Base-by-base conservation (phyloP, 1,140 invertebrate genomes). In the Chelonus insularis region DNA sequence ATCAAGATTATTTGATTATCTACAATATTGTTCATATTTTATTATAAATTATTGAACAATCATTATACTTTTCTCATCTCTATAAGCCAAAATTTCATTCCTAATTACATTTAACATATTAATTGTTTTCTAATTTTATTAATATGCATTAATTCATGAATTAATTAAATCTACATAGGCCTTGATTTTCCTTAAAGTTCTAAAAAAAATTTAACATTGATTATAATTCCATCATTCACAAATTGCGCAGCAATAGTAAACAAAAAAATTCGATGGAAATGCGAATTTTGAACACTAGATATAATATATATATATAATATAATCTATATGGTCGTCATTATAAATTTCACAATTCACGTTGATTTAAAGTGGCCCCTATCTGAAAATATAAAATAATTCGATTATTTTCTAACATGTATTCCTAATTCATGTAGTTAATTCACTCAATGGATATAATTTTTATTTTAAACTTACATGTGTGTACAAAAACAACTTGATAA, bases 361-460 rank as follows among this genome's bases (percentile, higher is more conserved):
- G 71, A 75, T 68, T 74, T 73, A 63, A 65, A 77, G 75, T 80
- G 77, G 77, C 78, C 77, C 78, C 78, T 75, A 79, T 77, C 78
- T 80, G 67, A 14, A 76, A 77, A 18, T 62, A 41, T 43, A 56
- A 50, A 60, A 58, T 32, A 47, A 25, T 45, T 47, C 4, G 47
- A 60, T 25, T 29, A 43, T 41, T 11, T 51, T 50, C 8, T 29
- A 20, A 23, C 21, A 32, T 50, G 34, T 51, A 37, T n/a, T 21
- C 1, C 9, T n/a, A n/a, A n/a, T n/a, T n/a, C n/a, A n/a, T n/a
- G n/a, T n/a, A n/a, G n/a, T n/a, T n/a, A n/a, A n/a, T n/a, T n/a
- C n/a, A n/a, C n/a, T n/a, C n/a, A n/a, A n/a, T n/a, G n/a, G n/a
- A n/a, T n/a, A n/a, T n/a, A n/a, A n/a, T n/a, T n/a, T n/a, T 47